Evolutionary conservation across 2,113 vertebrate species (phyloP).

Genomic region (Stomatorhinus ivindoensis): DNA sequence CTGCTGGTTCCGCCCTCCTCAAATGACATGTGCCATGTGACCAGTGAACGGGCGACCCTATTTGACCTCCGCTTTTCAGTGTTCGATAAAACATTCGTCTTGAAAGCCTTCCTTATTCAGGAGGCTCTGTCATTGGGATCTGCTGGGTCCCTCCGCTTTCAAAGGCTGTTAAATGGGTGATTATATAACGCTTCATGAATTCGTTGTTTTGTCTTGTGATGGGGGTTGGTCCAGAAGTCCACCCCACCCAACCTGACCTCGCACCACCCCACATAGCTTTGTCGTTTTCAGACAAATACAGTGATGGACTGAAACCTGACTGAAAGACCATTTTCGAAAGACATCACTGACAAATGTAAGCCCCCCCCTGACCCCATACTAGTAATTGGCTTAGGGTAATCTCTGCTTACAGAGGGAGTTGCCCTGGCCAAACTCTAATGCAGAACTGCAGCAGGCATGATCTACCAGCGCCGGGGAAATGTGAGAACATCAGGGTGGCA

Average conservation of each 20-base stretch:
- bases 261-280: neutral
- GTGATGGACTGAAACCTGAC: neutral
- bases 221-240: neutral
- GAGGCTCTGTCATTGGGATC: neutral
- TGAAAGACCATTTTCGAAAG: neutral
- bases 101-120: neutral
- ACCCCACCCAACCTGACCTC: neutral
- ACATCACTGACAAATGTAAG: neutral
- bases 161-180: neutral
- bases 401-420: neutral
- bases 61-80: neutral
- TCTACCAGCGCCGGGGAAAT: neutral
- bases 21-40: neutral
- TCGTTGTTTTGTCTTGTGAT: neutral
- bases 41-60: neutral
- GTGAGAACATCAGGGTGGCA: neutral
- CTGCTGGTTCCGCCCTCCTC: neutral
- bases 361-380: neutral
- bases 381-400: slow-evolving; percentile 1
- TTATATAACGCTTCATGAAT: slow-evolving; percentile 1
- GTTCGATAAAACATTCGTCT: neutral
- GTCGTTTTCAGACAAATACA: neutral
- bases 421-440: neutral
- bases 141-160: neutral
- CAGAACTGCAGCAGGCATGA: neutral